These are phyloP conservation scores for Alligator sinensis DNA, from an alignment of 2,113 vertebrate species.

Conservation along the genomic window DNA sequence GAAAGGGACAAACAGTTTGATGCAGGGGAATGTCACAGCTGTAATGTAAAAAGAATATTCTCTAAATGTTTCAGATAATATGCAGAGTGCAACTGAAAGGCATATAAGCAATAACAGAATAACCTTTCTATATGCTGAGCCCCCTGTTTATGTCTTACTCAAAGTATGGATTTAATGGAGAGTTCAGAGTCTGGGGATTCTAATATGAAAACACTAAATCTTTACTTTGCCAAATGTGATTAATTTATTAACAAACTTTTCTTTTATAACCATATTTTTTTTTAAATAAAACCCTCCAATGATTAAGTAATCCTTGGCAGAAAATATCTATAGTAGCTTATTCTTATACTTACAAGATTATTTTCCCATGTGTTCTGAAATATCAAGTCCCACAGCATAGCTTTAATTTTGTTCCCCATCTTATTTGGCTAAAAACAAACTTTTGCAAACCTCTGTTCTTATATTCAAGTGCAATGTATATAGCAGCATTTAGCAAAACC, in stretches of 20 bases:
- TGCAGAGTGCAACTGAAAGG: not conserved
- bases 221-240: not conserved
- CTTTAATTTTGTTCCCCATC: constrained; percentile 60
- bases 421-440: constrained; percentile 33
- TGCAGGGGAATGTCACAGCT: not conserved
- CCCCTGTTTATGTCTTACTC: not conserved
- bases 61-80: not conserved
- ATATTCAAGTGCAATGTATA: not conserved
- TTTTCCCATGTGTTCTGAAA: constrained; percentile 46
- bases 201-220: not conserved
- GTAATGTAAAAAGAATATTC: not conserved
- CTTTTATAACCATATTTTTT: not conserved
- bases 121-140: not conserved
- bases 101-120: not conserved
- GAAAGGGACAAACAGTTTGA: not conserved
- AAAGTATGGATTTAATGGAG: not conserved
- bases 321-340: not conserved
- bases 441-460: constrained; percentile 13
- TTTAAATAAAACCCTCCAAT: constrained; percentile 24
- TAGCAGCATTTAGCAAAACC: not conserved
- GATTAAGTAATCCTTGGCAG: constrained; percentile 43
- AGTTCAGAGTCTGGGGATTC: not conserved
- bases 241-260: constrained; percentile 33
- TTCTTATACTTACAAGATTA: not conserved
- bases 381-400: constrained; percentile 31